These are phyloP conservation scores for Squalus acanthias DNA, from an alignment of 2,797 vertebrate species.

Conservation along the genomic window DNA sequence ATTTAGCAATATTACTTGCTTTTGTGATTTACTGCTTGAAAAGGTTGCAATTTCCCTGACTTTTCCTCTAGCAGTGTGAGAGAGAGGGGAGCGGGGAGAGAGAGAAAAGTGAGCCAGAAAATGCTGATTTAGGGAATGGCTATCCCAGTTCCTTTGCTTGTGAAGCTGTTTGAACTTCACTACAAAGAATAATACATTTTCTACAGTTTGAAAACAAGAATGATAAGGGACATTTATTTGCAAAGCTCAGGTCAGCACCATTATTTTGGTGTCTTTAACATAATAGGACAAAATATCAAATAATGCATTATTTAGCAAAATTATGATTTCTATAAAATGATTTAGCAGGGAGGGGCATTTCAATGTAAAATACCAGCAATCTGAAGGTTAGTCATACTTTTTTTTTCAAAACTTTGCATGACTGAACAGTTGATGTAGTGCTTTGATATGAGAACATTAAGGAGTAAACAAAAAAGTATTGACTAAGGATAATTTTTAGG, in stretches of 20 bases:
- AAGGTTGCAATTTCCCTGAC: neutral
- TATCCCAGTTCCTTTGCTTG: neutral
- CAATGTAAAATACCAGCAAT: neutral
- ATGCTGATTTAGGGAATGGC: neutral
- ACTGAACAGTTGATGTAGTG: neutral
- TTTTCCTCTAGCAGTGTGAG: neutral
- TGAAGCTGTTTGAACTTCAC: neutral
- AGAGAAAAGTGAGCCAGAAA: too few relatives aligned
- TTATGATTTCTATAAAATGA: neutral
- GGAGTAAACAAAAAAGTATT: neutral
- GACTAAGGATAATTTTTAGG: neutral
- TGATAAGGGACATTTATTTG: neutral
- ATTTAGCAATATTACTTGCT: too few relatives aligned
- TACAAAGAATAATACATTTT: neutral
- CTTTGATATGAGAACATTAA: too few relatives aligned
- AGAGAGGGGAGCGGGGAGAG: too few relatives aligned
- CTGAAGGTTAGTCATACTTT: neutral
- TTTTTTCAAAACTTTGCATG: neutral
- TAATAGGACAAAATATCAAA: neutral
- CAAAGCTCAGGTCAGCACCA: neutral
- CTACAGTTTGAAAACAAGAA: neutral
- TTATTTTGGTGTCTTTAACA: neutral
- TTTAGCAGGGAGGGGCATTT: neutral
- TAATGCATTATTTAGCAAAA: neutral
- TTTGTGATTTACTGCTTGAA: too few relatives aligned